phyloP scores from a whole-genome alignment of 1,140 invertebrate genomes.

The Caenorhabditis brenneri region DNA sequence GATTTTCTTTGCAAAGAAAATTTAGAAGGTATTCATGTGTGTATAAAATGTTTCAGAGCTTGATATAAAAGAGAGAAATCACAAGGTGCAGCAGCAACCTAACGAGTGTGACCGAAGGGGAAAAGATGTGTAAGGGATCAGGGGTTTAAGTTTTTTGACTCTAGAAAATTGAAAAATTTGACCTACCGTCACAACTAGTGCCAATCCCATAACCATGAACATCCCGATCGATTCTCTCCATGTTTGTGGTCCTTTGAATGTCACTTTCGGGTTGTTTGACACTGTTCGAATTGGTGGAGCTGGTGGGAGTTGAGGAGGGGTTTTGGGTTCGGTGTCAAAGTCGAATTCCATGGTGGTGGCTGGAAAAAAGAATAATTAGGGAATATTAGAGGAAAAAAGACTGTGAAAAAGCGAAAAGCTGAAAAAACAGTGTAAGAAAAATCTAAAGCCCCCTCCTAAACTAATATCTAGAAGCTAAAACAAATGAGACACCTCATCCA shows the following conservation, averaged over 20 bases:
- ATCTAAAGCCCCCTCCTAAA: too few relatives aligned
- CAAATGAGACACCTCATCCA: too few relatives aligned
- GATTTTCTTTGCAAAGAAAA: neutral
- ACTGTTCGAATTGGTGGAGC: constrained; percentile 38
- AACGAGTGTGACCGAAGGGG: too few relatives aligned
- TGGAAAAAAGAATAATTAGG: too few relatives aligned
- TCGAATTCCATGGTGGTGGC: neutral
- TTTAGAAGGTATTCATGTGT: neutral
- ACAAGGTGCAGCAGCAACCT: too few relatives aligned
- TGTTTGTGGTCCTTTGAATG: constrained; percentile 36
- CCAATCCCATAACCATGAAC: constrained; percentile 2
- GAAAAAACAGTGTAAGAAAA: too few relatives aligned
- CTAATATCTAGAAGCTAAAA: too few relatives aligned
- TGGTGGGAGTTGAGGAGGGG: constrained; percentile 12
- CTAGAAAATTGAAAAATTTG: neutral
- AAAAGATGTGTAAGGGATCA: too few relatives aligned
- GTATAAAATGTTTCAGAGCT: too few relatives aligned
- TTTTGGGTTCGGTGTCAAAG: neutral
- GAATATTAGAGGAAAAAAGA: too few relatives aligned
- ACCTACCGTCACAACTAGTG: constrained; percentile 13
- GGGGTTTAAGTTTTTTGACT: neutral
- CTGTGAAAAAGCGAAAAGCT: too few relatives aligned
- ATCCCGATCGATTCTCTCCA: constrained; percentile 33
- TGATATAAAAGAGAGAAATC: too few relatives aligned
- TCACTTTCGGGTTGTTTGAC: constrained; percentile 33